Percentiles rank a stretch among this genome's conserved stretches.
Conservation (phyloP, 2,113 vertebrate genomes). For the Platysternon megacephalum region DNA sequence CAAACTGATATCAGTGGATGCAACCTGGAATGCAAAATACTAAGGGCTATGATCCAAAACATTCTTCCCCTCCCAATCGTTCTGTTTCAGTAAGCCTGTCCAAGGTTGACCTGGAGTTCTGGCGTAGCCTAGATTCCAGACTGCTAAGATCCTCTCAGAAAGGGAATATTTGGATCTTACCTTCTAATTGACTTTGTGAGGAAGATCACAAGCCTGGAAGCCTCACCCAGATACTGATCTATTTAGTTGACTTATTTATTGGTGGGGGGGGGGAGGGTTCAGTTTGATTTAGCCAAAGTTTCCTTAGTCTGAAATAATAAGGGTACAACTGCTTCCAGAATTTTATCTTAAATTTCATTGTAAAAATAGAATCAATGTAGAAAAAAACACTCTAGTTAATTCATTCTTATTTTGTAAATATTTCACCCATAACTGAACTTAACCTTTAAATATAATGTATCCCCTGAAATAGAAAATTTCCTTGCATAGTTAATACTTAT, state of each 20-base stretch:
- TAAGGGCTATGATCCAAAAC: background rate
- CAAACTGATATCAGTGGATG: background rate
- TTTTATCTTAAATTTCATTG: background rate
- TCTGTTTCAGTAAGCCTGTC: background rate
- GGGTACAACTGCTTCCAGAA: background rate
- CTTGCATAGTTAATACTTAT: background rate
- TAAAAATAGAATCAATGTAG: background rate
- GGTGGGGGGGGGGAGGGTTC: no score
- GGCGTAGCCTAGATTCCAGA: background rate
- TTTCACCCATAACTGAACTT: background rate
- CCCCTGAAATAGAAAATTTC: background rate
- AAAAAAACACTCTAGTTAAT: background rate
- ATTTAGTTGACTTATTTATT: background rate
- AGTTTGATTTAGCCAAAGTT: background rate
- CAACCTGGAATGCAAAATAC: background rate
- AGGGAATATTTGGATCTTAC: background rate
- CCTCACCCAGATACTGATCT: background rate
- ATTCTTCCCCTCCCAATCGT: background rate
- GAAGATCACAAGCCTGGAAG: background rate
- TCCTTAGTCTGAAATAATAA: background rate
- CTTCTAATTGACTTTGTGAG: background rate
- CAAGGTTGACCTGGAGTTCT: background rate
- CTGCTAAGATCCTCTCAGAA: background rate
- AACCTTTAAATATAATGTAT: background rate
- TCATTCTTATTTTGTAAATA: background rate